Conservation (phyloP, 37 sponge, comb jelly and placozoan species). For the Bolinopsis microptera region DNA sequence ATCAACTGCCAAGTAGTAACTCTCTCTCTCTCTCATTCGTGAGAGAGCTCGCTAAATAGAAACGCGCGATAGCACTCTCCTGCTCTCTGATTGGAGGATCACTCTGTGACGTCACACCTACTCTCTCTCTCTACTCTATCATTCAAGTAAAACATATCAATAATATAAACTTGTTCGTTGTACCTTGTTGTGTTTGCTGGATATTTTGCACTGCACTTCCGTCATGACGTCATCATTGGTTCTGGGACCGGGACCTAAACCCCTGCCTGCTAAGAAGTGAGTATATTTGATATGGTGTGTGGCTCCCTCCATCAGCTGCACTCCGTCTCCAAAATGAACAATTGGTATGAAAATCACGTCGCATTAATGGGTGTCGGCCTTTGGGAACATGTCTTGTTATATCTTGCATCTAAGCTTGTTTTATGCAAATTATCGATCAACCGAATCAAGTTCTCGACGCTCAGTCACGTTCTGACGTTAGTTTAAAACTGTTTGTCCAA, state of each 20-base stretch:
- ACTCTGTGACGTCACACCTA: background rate
- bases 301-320: background rate
- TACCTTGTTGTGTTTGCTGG: conserved; percentile 42
- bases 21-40: background rate
- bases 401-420: background rate
- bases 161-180: conserved; percentile 59
- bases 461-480: conserved; percentile 7
- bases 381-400: conserved; percentile 54
- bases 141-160: conserved; percentile 62
- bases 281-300: background rate
- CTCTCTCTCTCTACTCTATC: conserved; percentile 33
- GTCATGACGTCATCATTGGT: conserved; percentile 40
- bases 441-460: conserved; percentile 28
- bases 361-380: conserved; percentile 48
- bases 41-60: conserved; percentile 37
- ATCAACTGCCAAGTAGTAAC: background rate
- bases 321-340: conserved; percentile 63
- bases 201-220: background rate
- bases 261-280: conserved; percentile 44
- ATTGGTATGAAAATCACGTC: conserved; percentile 65
- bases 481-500: conserved; percentile 41
- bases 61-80: conserved; percentile 52
- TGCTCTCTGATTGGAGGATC: background rate
- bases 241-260: conserved; percentile 21
- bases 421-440: conserved; percentile 29